A percentile compares a stretch with the other conserved stretches of the same genome.
phyloP scores from a whole-genome alignment of 2,113 vertebrate species.

The Epinephelus fuscoguttatus region DNA sequence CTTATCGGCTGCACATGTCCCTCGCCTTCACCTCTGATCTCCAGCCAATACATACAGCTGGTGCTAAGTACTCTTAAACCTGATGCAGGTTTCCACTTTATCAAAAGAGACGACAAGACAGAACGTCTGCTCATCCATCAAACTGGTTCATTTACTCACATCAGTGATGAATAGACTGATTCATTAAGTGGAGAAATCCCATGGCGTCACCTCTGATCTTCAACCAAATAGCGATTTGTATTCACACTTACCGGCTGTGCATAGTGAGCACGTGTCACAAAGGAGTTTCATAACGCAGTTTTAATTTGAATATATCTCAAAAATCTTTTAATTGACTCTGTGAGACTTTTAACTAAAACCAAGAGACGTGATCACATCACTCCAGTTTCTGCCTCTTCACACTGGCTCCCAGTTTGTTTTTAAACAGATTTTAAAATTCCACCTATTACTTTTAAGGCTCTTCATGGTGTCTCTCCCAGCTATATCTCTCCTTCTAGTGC shows the following conservation, averaged over 20 bases:
- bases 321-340: too few relatives aligned
- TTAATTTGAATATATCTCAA: neutral
- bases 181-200: constrained; percentile 39
- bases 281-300: neutral
- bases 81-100: constrained; percentile 57
- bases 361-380: too few relatives aligned
- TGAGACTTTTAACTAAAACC: too few relatives aligned
- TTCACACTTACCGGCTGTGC: neutral
- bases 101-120: constrained; percentile 48
- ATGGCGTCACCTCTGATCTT: constrained; percentile 42
- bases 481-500: too few relatives aligned
- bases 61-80: constrained; percentile 49
- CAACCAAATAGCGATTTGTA: constrained; percentile 40
- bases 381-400: too few relatives aligned
- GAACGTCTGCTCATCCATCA: constrained; percentile 52
- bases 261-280: neutral
- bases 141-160: constrained; percentile 25
- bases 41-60: constrained; percentile 28
- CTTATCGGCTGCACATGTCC: constrained; percentile 6
- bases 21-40: constrained; percentile 55
- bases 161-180: constrained; percentile 57
- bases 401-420: too few relatives aligned
- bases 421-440: too few relatives aligned
- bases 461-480: too few relatives aligned
- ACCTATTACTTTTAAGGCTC: too few relatives aligned